phyloP scores from a whole-genome alignment of 2,797 vertebrate species.

The Ispidina lecontei region DNA sequence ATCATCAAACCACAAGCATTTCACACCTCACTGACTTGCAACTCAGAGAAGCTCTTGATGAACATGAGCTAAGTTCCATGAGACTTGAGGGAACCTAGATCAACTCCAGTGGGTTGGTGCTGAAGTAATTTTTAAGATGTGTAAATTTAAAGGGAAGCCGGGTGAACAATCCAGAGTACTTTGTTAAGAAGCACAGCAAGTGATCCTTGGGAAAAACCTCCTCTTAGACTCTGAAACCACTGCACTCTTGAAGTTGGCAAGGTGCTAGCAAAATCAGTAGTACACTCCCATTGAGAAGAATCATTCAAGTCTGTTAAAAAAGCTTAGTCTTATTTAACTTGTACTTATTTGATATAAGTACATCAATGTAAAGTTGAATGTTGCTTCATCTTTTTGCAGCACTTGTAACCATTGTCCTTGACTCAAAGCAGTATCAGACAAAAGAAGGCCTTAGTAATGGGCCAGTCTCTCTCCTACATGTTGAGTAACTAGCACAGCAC shows the following conservation, averaged over 20 bases:
- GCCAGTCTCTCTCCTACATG: not conserved
- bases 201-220: not conserved
- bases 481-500: not conserved
- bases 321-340: not conserved
- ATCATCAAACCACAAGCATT: constrained; percentile 71
- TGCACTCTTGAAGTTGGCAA: not conserved
- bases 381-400: not conserved
- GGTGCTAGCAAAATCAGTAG: not conserved
- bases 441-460: not conserved
- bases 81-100: constrained; percentile 67
- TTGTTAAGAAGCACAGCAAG: not conserved
- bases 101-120: constrained; percentile 51
- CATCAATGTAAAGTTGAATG: not conserved
- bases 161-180: not conserved
- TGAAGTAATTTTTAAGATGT: constrained; percentile 61
- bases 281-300: not conserved
- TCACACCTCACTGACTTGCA: constrained; percentile 74
- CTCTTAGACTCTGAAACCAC: not conserved
- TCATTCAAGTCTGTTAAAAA: not conserved
- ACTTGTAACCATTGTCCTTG: not conserved
- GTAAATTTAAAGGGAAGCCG: constrained; percentile 61
- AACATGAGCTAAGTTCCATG: constrained; percentile 61
- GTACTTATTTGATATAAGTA: not conserved
- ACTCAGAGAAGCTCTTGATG: constrained; percentile 67
- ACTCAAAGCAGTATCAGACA: not conserved